phyloP scores from a whole-genome alignment of 2,113 vertebrate genomes.

The Burhinus bistriatus region DNA sequence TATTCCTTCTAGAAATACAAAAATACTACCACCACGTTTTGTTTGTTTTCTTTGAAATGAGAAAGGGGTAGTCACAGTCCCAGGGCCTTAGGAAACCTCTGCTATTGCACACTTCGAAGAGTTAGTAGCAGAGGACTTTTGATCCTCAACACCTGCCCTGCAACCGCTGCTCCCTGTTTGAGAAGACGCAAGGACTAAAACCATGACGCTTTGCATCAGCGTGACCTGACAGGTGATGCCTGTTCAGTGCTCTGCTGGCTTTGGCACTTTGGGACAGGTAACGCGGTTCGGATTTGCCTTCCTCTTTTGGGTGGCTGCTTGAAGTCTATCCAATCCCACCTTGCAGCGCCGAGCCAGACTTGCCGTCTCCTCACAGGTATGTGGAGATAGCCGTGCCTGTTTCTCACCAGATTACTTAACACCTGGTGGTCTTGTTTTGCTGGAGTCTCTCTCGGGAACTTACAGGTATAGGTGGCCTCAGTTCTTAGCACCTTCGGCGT shows the following conservation, averaged over 20 bases:
- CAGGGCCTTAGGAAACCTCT: neutral
- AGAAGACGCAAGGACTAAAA: neutral
- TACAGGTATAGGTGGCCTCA: neutral
- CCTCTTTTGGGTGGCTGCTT: neutral
- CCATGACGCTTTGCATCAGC: neutral
- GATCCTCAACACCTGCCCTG: neutral
- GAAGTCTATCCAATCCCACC: neutral
- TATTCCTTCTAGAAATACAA: neutral
- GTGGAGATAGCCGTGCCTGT: neutral
- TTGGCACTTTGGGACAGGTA: neutral
- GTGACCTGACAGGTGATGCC: neutral
- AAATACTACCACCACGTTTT: neutral
- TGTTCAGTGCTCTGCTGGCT: neutral
- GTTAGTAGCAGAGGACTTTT: neutral
- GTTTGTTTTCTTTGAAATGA: neutral
- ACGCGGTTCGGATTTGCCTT: neutral
- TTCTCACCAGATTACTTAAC: neutral
- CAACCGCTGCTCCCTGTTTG: neutral
- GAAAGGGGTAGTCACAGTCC: neutral
- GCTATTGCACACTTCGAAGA: neutral
- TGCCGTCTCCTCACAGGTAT: neutral
- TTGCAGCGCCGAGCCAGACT: neutral
- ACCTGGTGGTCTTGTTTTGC: neutral
- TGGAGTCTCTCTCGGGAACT: neutral
- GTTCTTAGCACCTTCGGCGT: neutral